A percentile compares a stretch with the other conserved stretches of the same genome.
Conservation (phyloP, 2,888 invertebrate genomes). For the Drosophila barbarae region DNA sequence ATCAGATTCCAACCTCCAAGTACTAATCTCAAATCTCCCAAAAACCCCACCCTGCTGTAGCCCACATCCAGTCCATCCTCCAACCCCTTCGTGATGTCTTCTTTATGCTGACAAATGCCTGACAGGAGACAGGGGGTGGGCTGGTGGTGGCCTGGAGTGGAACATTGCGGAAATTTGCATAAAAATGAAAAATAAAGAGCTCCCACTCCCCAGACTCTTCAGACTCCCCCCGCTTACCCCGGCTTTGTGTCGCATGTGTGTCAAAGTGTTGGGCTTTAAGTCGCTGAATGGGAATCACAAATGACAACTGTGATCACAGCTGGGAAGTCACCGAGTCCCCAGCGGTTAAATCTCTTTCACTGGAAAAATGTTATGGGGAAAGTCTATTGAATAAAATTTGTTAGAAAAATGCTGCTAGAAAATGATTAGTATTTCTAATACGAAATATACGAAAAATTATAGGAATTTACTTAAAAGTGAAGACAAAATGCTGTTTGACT, state of each 20-base stretch:
- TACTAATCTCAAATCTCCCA: background rate
- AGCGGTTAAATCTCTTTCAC: background rate
- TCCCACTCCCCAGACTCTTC: background rate
- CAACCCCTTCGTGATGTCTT: constrained; percentile 24
- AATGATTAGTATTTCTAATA: background rate
- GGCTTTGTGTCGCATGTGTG: constrained; percentile 37
- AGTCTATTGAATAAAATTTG: background rate
- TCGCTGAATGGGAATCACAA: constrained; percentile 9
- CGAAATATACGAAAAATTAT: too few species aligned
- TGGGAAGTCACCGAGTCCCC: background rate
- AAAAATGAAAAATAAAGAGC: constrained; percentile 42
- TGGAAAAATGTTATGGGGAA: background rate
- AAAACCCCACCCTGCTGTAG: background rate
- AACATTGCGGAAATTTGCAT: constrained; percentile 59
- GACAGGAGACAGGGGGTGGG: constrained; percentile 5
- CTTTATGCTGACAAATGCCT: constrained; percentile 57
- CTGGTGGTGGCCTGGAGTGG: constrained; percentile 17
- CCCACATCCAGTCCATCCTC: background rate
- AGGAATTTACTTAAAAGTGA: background rate
- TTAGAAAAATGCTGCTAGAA: background rate
- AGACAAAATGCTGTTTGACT: background rate
- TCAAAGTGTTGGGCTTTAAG: constrained; percentile 37
- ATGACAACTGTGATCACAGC: constrained; percentile 9
- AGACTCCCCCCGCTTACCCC: background rate
- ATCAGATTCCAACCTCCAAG: background rate